These are phyloP conservation scores for Heliconius congener DNA, from an alignment of 1,140 invertebrate genomes.

Conservation along the genomic window DNA sequence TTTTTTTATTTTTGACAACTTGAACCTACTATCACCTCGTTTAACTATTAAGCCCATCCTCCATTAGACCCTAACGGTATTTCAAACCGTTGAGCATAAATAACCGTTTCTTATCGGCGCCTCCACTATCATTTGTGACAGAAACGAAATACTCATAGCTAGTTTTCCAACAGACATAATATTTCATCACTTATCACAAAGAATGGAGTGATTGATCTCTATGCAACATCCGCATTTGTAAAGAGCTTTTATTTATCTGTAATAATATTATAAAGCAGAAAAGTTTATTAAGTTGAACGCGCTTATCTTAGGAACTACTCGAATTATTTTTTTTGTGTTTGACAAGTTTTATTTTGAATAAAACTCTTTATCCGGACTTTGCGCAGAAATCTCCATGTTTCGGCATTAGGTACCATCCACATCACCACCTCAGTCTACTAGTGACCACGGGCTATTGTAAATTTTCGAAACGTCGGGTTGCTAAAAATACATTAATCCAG, in stretches of 20 bases:
- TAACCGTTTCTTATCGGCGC: neutral
- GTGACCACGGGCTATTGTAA: too few species aligned
- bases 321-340: too few species aligned
- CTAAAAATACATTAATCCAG: too few species aligned
- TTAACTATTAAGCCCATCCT: neutral
- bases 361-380: too few species aligned
- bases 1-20: neutral
- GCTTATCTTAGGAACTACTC: too few species aligned
- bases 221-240: conserved; percentile 3
- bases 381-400: too few species aligned
- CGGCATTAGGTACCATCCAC: too few species aligned
- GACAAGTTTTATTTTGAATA: too few species aligned
- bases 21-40: neutral
- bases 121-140: neutral
- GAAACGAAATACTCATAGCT: neutral
- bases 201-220: conserved; percentile 8
- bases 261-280: too few species aligned
- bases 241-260: neutral
- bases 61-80: neutral
- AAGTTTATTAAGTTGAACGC: too few species aligned
- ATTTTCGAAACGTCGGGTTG: too few species aligned
- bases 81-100: conserved; percentile 1
- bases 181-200: conserved; percentile 3
- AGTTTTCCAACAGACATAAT: conserved; percentile 7
- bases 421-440: too few species aligned